These are phyloP conservation scores for Micrasema longulum DNA, from an alignment of 1,140 invertebrate genomes.

Conservation along the genomic window DNA sequence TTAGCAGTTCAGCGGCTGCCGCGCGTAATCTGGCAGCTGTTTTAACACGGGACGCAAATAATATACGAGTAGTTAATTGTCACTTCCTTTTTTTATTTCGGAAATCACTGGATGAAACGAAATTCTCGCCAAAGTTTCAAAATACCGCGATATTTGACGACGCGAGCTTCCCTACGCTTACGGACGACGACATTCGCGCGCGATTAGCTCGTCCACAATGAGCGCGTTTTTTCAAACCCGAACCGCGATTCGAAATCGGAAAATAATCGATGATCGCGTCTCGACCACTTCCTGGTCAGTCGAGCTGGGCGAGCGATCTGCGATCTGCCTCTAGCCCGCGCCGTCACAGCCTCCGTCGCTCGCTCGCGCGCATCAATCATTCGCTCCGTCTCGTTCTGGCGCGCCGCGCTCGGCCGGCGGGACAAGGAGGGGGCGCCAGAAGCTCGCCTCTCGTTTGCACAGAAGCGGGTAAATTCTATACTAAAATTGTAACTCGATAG, in stretches of 20 bases:
- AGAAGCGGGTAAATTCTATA: conserved; percentile 46
- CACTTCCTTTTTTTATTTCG: conserved; percentile 27
- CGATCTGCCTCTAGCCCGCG: not conserved
- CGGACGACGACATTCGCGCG: conserved; percentile 26
- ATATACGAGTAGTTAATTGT: conserved; percentile 6
- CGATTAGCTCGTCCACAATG: conserved; percentile 25
- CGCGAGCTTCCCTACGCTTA: not conserved
- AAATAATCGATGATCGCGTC: conserved; percentile 47
- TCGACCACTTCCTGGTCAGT: conserved; percentile 49
- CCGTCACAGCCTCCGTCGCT: conserved; percentile 37
- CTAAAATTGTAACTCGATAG: conserved; percentile 40
- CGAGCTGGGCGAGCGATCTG: conserved; percentile 27
- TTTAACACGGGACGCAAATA: conserved; percentile 23
- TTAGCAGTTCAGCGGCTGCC: not conserved
- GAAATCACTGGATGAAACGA: conserved; percentile 7
- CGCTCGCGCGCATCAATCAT: conserved; percentile 47
- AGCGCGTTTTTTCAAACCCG: conserved; percentile 25
- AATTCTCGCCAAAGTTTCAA: not conserved
- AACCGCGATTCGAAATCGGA: conserved; percentile 19
- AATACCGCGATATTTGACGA: no score
- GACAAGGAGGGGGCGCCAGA: conserved; percentile 31
- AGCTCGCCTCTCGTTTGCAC: conserved; percentile 51
- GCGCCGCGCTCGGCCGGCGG: not conserved
- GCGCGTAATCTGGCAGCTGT: conserved; percentile 14
- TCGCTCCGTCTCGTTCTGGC: conserved; percentile 31